Evolutionary conservation across 2,797 vertebrate genomes (phyloP), one percentile per base, ranked within the genome.

Genomic region (Coregonus sp.): DNA sequence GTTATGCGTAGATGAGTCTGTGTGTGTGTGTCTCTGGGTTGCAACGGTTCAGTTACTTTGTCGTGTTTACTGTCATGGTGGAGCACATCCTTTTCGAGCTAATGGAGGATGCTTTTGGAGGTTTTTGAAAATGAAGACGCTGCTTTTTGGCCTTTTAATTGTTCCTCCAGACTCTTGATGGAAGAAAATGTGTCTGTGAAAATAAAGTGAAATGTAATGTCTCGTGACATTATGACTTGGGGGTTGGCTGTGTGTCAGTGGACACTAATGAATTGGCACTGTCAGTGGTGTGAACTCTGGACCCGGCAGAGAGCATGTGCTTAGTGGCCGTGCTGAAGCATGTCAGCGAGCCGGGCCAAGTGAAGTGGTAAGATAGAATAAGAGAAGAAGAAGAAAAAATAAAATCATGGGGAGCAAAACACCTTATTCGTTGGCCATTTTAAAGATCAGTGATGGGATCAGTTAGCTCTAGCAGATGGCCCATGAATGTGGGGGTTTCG

Each of bases 251-350:
- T 85, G 87, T 79, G 75, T 92, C 90, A 91, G 88, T 91, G 87
- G 83, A 86, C 89, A 89, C 88, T 92, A 90, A 94, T 94, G 89
- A 92, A 92, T 89, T 92, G 87, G 81, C 87, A 83, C 82, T 89
- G 92, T 91, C 88, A 91, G 85, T 80, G 72, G 75, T 78, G 82
- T 85, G 89, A 92, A 89, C 86, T 80, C 79, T 52, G 76, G 86
- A 89, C 86, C 89, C 63, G 75, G 79, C 76, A 66, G 80, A 79
- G 59, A 52, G 78, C 81, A 87, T 87, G 87, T 87, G 85, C 87
- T 92, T 90, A 92, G 88, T 80, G 81, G 80, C 86, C 75, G 77
- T 90, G 85, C 81, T 89, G 84, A 86, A 84, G 86, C 89, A 85
- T 89, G 82, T 90, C 86, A 89, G 90, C 82, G 69, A 80, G 63